Evolutionary conservation across 2,888 invertebrate species (phyloP), one percentile per base, ranked within the genome.

Genomic region (Onchidella celtica): DNA sequence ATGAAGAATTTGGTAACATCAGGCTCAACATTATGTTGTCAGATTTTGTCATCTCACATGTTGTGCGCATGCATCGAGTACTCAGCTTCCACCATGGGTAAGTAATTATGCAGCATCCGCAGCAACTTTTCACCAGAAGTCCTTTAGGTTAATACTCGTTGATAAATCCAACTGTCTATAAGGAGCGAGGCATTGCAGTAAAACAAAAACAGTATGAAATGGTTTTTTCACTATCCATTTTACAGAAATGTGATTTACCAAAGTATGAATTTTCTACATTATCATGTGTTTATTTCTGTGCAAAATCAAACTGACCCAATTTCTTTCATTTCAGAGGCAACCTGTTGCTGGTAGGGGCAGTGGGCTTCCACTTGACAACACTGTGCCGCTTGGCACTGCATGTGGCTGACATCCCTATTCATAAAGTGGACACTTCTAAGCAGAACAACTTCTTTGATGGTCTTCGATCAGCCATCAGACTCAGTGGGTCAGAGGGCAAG

Each of bases 371-470:
- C 83, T 87, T 93, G 47, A 87, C 91, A 21, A 92, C 91, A n/a
- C 88, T 93, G 77, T 92, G 91, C 84, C 89, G 90, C 81, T 89
- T 93, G 69, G 92, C 92, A 6, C 89, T 93, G 32, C 92, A 93
- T 85, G 91, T 93, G 24, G 91, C 92, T 40, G 91, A 93, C 85
- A 90, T 93, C 38, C 91, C 91, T 38, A 89, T 92, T 57, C 90
- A 92, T 77, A 87, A 87, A 69, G 87, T 93, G 75, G 93, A 93
- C 84, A 89, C 92, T 9, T 89, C 91, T 61, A 92, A 91, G 82
- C 89, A 89, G 82, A 93, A 90, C 85, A 92, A 90, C 84, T 93
- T 93, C 88, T 92, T 93, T 84, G 93, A 93, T 87, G 92, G 93
- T 36, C 88, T 93, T 57, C 87, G 93, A n/a, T 91, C 92, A n/a